These are phyloP conservation scores for Dichetophora obliterata DNA, from an alignment of 2,888 invertebrate species.

Conservation along the genomic window DNA sequence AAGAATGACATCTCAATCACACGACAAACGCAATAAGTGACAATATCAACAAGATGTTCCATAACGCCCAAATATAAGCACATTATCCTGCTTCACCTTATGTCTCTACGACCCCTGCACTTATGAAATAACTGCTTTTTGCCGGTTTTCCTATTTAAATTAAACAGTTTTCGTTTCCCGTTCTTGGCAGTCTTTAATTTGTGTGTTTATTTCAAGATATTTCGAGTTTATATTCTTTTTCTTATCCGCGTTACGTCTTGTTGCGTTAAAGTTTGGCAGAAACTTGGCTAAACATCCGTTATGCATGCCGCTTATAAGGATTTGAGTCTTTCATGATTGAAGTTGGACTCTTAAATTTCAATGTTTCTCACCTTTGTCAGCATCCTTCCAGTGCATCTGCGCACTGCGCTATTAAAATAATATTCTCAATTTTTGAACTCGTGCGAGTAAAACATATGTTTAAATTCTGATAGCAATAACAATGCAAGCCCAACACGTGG, in stretches of 20 bases:
- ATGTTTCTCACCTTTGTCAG: neutral
- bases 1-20: slow-evolving; percentile 61
- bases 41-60: slow-evolving; percentile 60
- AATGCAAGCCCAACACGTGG: slow-evolving; percentile 22
- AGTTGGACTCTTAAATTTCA: neutral
- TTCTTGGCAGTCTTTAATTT: neutral
- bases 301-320: neutral
- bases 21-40: slow-evolving; percentile 62
- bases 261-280: neutral
- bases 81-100: slow-evolving; percentile 47
- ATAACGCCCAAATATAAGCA: slow-evolving; percentile 63
- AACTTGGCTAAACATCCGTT: neutral
- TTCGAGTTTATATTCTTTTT: neutral
- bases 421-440: neutral
- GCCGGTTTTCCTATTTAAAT: neutral
- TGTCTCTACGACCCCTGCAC: neutral
- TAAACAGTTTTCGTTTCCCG: neutral
- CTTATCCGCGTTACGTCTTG: slow-evolving; percentile 1
- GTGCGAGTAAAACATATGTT: slow-evolving; percentile 11
- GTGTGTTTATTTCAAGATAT: neutral
- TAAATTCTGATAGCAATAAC: neutral
- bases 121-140: neutral
- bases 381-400: slow-evolving; percentile 13
- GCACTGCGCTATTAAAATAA: neutral
- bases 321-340: neutral